Evolutionary conservation across 2,113 vertebrate species (phyloP).

Genomic region (Burhinus oedicnemus): DNA sequence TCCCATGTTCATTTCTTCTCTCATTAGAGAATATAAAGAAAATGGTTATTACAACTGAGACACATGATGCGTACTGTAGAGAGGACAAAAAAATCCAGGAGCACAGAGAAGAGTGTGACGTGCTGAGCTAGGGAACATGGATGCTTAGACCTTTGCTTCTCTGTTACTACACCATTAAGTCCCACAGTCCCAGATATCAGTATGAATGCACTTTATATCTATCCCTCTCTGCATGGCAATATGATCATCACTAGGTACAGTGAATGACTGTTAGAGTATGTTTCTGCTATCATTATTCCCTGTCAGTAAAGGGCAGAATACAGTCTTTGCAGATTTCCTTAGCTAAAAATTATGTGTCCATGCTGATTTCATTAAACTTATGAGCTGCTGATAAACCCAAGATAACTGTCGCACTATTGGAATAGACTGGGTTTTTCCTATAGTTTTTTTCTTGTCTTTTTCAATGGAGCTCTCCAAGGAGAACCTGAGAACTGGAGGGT

Average conservation of each 20-base stretch:
- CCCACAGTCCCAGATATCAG: neutral
- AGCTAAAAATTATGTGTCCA: neutral
- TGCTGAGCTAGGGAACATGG: neutral
- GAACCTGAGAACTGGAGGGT: neutral
- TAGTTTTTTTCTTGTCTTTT: neutral
- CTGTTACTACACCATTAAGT: neutral
- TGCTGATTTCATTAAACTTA: neutral
- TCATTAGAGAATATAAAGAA: neutral
- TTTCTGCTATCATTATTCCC: neutral
- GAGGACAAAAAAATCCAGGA: neutral
- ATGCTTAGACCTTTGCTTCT: neutral
- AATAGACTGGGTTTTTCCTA: neutral
- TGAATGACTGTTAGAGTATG: neutral
- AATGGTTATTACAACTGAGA: neutral
- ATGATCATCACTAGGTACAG: neutral
- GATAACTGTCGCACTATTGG: neutral
- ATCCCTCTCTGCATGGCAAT: neutral
- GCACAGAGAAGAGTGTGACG: neutral
- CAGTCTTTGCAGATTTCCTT: neutral
- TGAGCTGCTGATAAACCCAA: neutral
- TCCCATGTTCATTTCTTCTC: neutral
- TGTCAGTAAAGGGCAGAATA: neutral
- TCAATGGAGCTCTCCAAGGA: neutral
- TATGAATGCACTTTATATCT: neutral
- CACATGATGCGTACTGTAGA: neutral